phyloP scores from a whole-genome alignment of 2,113 vertebrate species.

The Laticauda laticaudata region DNA sequence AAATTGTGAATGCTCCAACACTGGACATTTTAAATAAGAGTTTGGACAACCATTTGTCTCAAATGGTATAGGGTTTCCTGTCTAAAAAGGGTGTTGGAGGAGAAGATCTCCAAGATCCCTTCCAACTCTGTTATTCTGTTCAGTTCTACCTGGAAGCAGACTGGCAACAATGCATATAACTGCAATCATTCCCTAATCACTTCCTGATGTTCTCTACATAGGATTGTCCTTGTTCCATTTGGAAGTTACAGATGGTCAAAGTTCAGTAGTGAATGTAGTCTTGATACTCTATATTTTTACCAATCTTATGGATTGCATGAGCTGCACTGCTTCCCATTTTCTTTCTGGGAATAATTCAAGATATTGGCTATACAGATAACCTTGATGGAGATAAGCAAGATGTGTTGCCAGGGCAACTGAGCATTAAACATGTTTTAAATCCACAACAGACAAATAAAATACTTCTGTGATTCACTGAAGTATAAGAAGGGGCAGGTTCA shows the following conservation, averaged over 20 bases:
- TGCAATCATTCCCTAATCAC: neutral
- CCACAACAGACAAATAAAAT: neutral
- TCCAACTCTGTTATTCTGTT: too few relatives aligned
- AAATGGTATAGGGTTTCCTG: too few relatives aligned
- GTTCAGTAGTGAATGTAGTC: neutral
- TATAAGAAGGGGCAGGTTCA: neutral
- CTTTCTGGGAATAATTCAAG: neutral
- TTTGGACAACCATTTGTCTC: too few relatives aligned
- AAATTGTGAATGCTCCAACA: too few relatives aligned
- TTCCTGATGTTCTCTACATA: neutral
- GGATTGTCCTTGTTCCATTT: neutral
- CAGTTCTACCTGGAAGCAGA: neutral
- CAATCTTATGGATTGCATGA: neutral
- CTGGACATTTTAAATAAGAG: too few relatives aligned
- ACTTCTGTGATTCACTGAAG: neutral
- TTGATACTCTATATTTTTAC: neutral
- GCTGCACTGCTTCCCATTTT: neutral
- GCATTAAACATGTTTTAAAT: neutral
- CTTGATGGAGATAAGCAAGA: neutral
- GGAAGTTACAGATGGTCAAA: neutral
- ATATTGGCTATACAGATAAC: neutral
- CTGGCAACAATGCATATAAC: neutral
- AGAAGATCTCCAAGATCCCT: too few relatives aligned
- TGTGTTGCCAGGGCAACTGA: neutral
- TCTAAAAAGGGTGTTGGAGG: too few relatives aligned